Conservation (phyloP, 2,113 vertebrate genomes). For the Gadus macrocephalus region DNA sequence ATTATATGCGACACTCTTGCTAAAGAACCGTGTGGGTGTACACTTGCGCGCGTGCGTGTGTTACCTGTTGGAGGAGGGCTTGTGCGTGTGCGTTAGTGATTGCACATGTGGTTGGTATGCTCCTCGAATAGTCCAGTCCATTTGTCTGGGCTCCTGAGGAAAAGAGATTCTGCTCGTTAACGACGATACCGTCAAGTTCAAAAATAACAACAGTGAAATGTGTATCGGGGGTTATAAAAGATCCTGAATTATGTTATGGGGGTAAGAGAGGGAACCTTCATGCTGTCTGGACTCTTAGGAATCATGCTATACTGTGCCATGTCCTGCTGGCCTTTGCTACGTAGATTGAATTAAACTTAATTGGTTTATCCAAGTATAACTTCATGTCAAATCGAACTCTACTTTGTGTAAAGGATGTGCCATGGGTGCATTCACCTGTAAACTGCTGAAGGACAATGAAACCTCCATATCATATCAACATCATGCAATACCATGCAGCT, state of each 20-base stretch:
- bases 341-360: too few species aligned
- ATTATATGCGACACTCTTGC: neutral
- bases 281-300: neutral
- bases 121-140: constrained; percentile 97
- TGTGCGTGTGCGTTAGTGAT: constrained; percentile 97
- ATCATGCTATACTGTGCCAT: too few species aligned
- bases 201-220: constrained; percentile 1
- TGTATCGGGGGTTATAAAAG: neutral
- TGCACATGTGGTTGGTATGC: constrained; percentile 86
- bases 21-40: neutral
- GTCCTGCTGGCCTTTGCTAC: too few species aligned
- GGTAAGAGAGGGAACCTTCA: too few species aligned
- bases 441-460: too few species aligned
- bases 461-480: too few species aligned
- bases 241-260: neutral
- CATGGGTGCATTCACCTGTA: too few species aligned
- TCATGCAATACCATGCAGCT: too few species aligned
- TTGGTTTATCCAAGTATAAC: too few species aligned
- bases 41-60: too few species aligned
- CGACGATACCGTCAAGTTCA: neutral
- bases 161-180: constrained; percentile 30
- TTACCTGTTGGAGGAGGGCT: constrained; percentile 98
- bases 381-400: too few species aligned
- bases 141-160: constrained; percentile 90
- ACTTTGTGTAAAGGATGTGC: too few species aligned